Evolutionary conservation across 1,140 invertebrate species (phyloP), one percentile per base, ranked within the genome.

Genomic region (Drosophila kepulauana): DNA sequence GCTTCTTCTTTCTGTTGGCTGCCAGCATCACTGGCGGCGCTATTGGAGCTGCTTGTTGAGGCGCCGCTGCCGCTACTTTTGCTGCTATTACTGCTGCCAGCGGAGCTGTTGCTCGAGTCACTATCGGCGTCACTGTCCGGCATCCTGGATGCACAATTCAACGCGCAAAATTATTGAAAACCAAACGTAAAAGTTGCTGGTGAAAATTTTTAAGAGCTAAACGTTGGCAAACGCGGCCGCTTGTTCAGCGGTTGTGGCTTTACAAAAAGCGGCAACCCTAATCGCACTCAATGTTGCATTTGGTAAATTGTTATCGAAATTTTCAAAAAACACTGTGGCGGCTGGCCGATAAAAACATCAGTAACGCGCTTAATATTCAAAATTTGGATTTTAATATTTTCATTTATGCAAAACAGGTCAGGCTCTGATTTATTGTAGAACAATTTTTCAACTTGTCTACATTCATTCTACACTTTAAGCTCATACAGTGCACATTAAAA

Each of bases 61-160:
- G 16, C 35, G 30, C 57, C 57, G 10, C 59, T 58, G 30, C 59
- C 52, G 35, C 57, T 64, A 8, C 20, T 25, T 25, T 25, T 25
- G 10, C 59, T 58, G 30, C 59, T 57, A 30, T 49, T 64, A 8
- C 38, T 73, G 65, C 75, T 80, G 33, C 56, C 73, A 45, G 52
- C 75, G 28, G 82, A 81, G 75, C 75, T 86, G 15, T 62, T 59
- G 80, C 75, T 75, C 46, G 80, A 77, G 15, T 84, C 81, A 48
- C 81, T 88, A 11, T 91, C 88, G 10, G 81, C 52, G 28, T 91
- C 88, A 59, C 81, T 91, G 51, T 82, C 66, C 4, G 57, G 61
- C 88, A 91, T 91, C 13, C 59, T 63, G 20, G n/a, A 43, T 46
- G 45, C 35, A 28, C 57, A 10, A 20, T 45, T 33, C n/a, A 72